A percentile compares a stretch with the other conserved stretches of the same genome.
phyloP scores from a whole-genome alignment of 2,888 invertebrate genomes.

The Daptonema setosum region DNA sequence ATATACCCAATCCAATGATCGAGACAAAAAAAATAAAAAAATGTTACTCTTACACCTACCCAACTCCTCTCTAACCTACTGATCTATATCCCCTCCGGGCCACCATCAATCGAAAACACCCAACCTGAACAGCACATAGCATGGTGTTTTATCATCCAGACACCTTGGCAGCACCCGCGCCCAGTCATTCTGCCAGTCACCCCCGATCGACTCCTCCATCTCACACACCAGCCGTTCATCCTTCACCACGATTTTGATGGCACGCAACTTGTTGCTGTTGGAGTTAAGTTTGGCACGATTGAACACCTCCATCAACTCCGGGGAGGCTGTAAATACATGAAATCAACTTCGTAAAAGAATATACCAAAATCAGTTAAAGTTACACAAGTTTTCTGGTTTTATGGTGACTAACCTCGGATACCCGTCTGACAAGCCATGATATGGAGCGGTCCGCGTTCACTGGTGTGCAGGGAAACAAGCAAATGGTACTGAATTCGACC shows the following conservation, averaged over 20 bases:
- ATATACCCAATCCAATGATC: too few species aligned
- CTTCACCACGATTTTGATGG: constrained; percentile 24
- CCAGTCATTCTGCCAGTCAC: constrained; percentile 17
- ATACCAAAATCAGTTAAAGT: not conserved
- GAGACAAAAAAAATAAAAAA: too few species aligned
- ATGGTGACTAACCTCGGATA: not conserved
- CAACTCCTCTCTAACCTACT: too few species aligned
- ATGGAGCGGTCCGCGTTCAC: too few species aligned
- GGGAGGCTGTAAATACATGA: not conserved
- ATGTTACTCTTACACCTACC: too few species aligned
- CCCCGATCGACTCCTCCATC: not conserved
- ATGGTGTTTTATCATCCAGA: constrained; percentile 42
- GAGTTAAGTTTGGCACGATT: not conserved
- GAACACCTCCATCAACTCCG: not conserved
- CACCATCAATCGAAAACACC: too few species aligned
- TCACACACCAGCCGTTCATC: constrained; percentile 11
- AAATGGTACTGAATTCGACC: too few species aligned
- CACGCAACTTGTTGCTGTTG: constrained; percentile 21
- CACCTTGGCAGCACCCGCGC: constrained; percentile 22
- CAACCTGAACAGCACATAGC: constrained; percentile 61
- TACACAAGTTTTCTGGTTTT: not conserved
- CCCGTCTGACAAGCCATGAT: constrained; percentile 7
- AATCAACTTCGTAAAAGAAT: too few species aligned
- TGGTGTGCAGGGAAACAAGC: too few species aligned
- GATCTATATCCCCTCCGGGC: too few species aligned